Base-by-base conservation (phyloP, 1,140 invertebrate genomes). In the Hypsibius dujardini region DNA sequence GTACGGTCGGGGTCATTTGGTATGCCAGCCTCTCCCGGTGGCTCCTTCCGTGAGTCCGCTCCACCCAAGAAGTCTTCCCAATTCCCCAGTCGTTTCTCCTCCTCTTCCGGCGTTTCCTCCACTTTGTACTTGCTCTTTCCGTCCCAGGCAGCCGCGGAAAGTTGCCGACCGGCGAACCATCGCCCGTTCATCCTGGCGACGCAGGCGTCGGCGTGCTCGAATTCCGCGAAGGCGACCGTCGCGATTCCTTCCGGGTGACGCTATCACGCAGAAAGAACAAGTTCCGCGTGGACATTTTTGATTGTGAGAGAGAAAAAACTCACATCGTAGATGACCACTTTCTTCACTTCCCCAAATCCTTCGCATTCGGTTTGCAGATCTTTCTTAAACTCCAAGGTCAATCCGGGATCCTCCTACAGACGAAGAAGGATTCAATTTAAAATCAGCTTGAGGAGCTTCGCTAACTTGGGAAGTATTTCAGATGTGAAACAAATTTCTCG, bases 51-150 rank as follows among this genome's bases (percentile, higher is more conserved):
- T 28, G 28, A 28, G 28, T 28, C 28, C 28, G 28, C 28, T 56
- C 50, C 50, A 56, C n/a, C 50, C 7, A 56, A n/a, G 79, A 87
- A 96, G 74, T 88, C 84, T 74, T 90, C 87, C 94, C 94, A 98
- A 74, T 90, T 88, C 45, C 87, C 82, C 46, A 95, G 78, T 73
- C 95, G 81, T 72, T 88, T 84, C 72, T 87, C 85, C 1, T 86
- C 85, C 79, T 97, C 89, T 69, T 87, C 87, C 76, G 92, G 91
- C 0, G 93, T 92, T 81, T 98, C 95, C 71, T 85, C 83, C 75
- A 95, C 85, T 84, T 86, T 90, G 80, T 89, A 97, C 79, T 94
- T 96, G 0, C 90, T 93, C 78, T 87, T 88, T 2, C 95, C 95
- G 83, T 98, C 94, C 90, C 92, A 98, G 72, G 88, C 86, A 77